These are phyloP conservation scores for Orcinus orca DNA, from an alignment of 2,113 vertebrate species.

Conservation along the genomic window DNA sequence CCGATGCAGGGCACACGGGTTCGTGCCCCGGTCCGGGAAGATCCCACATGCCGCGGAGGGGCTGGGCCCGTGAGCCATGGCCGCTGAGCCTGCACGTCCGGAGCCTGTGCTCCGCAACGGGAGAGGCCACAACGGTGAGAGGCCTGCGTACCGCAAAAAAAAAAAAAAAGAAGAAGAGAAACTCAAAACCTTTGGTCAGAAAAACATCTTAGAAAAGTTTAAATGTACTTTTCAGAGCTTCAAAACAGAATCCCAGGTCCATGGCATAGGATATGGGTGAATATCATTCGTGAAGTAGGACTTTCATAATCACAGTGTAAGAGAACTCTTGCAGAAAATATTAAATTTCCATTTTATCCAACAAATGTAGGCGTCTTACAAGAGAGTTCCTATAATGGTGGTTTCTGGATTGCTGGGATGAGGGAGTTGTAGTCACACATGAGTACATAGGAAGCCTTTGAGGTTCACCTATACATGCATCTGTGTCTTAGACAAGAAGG, in stretches of 20 bases:
- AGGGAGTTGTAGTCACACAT: too few relatives aligned
- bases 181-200: conserved; percentile 11
- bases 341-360: background rate
- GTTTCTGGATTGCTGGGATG: background rate
- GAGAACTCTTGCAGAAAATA: background rate
- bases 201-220: background rate
- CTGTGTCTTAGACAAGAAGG: background rate
- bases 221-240: background rate
- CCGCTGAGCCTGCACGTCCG: too few relatives aligned
- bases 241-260: background rate
- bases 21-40: too few relatives aligned
- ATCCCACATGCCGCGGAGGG: too few relatives aligned
- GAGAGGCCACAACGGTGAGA: too few relatives aligned
- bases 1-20: too few relatives aligned
- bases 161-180: background rate
- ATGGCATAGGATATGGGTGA: background rate
- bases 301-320: background rate
- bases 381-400: background rate
- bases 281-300: background rate
- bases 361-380: background rate
- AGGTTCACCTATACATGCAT: background rate
- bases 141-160: too few relatives aligned
- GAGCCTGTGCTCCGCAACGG: too few relatives aligned
- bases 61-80: too few relatives aligned
- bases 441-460: background rate